Evolutionary conservation across 2,113 vertebrate genomes (phyloP).

Genomic region (Sprattus sprattus): DNA sequence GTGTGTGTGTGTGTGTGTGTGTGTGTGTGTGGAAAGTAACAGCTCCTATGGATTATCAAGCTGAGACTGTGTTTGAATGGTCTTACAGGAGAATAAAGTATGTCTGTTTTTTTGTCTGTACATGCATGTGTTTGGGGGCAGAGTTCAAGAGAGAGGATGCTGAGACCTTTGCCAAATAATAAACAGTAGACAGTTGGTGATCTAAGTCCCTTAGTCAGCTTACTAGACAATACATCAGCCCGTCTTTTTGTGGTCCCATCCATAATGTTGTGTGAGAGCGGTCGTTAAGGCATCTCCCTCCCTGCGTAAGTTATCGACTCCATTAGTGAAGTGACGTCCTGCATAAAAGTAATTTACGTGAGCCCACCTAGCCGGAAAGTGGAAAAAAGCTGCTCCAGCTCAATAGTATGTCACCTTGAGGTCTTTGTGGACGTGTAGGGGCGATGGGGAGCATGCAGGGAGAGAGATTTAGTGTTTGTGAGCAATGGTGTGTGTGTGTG

Average conservation of each 20-base stretch:
- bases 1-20: too few species aligned
- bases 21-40: too few species aligned
- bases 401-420: slow-evolving; percentile 4
- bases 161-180: background rate
- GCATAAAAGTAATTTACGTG: slow-evolving; percentile 23
- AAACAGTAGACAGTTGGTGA: background rate
- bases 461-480: too few species aligned
- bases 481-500: too few species aligned
- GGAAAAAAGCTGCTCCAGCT: slow-evolving; percentile 20
- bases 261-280: background rate
- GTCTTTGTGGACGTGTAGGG: background rate
- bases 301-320: slow-evolving; percentile 25
- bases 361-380: background rate
- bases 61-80: too few species aligned
- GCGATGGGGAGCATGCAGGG: background rate
- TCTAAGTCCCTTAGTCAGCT: background rate
- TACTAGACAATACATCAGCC: background rate
- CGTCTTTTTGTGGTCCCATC: background rate
- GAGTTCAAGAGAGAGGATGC: background rate
- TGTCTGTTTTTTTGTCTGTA: background rate
- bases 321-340: slow-evolving; percentile 23
- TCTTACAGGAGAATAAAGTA: background rate
- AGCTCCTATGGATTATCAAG: too few species aligned
- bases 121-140: too few species aligned
- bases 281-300: background rate